Conservation (phyloP, 2,797 vertebrate genomes). For the Philypnodon macrostomus region DNA sequence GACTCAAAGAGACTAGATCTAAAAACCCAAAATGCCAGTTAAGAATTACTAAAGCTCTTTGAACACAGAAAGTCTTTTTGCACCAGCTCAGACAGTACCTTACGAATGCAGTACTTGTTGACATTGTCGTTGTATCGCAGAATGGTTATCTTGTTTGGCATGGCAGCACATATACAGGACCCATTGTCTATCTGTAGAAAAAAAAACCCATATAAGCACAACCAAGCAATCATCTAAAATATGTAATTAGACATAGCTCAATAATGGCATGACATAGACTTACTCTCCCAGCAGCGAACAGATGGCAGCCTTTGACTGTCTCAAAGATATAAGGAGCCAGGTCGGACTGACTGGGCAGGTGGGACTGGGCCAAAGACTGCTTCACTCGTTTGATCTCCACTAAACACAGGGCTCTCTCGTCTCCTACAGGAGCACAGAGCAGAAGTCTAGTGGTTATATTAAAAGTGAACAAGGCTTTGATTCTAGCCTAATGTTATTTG, state of each 20-base stretch:
- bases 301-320: constrained; percentile 95
- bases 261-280: constrained; percentile 4
- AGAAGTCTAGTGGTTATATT: neutral
- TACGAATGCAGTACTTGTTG: constrained; percentile 96
- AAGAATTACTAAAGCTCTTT: no score
- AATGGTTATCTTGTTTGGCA: constrained; percentile 93
- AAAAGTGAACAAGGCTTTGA: no score
- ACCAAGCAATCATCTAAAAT: neutral
- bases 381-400: constrained; percentile 97
- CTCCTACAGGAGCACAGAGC: constrained; percentile 73
- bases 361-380: constrained; percentile 92
- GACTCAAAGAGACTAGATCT: no score
- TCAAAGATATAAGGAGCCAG: constrained; percentile 90
- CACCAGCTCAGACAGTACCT: constrained; percentile 72
- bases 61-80: no score
- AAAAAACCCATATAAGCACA: neutral
- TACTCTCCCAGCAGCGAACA: constrained; percentile 95
- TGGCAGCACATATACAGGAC: constrained; percentile 94
- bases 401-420: constrained; percentile 92
- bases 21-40: no score
- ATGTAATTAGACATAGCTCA: neutral
- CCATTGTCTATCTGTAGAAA: constrained; percentile 87
- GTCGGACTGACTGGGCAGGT: constrained; percentile 92
- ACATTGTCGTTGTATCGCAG: constrained; percentile 94
- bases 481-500: no score